Conservation (phyloP, 2,113 vertebrate genomes). For the Mustelus asterias region DNA sequence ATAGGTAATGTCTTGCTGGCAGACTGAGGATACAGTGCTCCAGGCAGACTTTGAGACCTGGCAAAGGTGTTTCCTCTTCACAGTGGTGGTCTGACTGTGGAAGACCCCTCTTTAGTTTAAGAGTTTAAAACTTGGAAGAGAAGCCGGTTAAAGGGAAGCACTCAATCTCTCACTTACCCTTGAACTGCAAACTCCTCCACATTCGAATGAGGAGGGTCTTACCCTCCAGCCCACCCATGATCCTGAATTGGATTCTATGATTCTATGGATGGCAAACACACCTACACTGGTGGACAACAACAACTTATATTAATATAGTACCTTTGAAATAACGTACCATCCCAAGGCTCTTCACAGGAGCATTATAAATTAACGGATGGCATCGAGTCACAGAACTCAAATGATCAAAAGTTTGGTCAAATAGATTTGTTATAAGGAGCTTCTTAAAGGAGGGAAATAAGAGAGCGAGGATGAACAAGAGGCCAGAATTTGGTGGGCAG, state of each 20-base stretch:
- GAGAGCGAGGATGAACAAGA: no score
- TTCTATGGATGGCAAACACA: neutral
- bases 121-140: neutral
- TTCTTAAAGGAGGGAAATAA: no score
- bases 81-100: neutral
- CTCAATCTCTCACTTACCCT: neutral
- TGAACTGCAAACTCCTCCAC: no score
- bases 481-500: no score
- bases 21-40: neutral
- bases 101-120: neutral
- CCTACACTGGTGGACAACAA: neutral
- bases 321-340: neutral
- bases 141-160: neutral
- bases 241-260: neutral
- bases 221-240: neutral
- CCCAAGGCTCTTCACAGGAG: neutral
- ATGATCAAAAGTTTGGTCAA: neutral
- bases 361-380: neutral
- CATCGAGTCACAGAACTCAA: neutral
- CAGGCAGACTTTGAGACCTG: neutral
- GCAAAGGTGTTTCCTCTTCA: neutral
- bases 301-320: neutral
- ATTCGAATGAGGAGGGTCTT: neutral
- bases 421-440: neutral
- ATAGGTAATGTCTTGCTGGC: neutral